These are phyloP conservation scores for Aurelia sp. DNA, from an alignment of 30 jellyfish, hydroid and myxozoan species.

Conservation along the genomic window DNA sequence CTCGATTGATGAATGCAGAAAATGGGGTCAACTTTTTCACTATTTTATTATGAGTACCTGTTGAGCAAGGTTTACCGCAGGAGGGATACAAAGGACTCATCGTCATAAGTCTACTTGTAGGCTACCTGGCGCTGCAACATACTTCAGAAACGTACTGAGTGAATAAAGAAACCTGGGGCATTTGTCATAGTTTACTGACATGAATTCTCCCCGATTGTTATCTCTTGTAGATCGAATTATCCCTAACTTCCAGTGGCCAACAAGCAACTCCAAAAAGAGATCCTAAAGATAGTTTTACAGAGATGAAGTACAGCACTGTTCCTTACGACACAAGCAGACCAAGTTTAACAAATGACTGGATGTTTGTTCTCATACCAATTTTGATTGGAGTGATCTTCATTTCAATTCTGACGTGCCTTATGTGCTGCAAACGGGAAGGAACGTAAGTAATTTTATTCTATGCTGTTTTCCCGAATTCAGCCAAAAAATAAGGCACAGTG, in stretches of 20 bases:
- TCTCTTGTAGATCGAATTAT: slow-evolving; percentile 37
- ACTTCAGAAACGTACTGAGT: too few relatives aligned
- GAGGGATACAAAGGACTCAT: too few relatives aligned
- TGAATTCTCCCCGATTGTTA: too few relatives aligned
- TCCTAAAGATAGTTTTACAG: slow-evolving; percentile 38
- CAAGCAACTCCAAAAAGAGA: slow-evolving; percentile 28
- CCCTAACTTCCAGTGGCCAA: slow-evolving; percentile 51
- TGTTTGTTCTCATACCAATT: slow-evolving; percentile 51
- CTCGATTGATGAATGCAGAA: too few relatives aligned
- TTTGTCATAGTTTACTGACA: too few relatives aligned
- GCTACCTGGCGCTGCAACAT: too few relatives aligned
- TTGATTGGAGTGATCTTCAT: slow-evolving; percentile 62
- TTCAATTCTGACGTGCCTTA: slow-evolving; percentile 49
- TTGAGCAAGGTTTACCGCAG: too few relatives aligned
- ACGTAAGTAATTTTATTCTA: slow-evolving; percentile 32
- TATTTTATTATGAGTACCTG: too few relatives aligned
- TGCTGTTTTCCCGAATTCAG: background rate
- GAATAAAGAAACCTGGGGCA: too few relatives aligned
- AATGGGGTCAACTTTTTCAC: too few relatives aligned
- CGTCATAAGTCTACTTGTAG: too few relatives aligned
- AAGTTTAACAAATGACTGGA: slow-evolving; percentile 40
- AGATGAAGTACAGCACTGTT: slow-evolving; percentile 38
- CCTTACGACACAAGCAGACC: slow-evolving; percentile 44
- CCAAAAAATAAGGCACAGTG: too few relatives aligned
- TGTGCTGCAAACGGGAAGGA: slow-evolving; percentile 87